A percentile compares a stretch with the other conserved stretches of the same genome.
Conservation (phyloP, 2,113 vertebrate species). For the Typhlomys cinereus region DNA sequence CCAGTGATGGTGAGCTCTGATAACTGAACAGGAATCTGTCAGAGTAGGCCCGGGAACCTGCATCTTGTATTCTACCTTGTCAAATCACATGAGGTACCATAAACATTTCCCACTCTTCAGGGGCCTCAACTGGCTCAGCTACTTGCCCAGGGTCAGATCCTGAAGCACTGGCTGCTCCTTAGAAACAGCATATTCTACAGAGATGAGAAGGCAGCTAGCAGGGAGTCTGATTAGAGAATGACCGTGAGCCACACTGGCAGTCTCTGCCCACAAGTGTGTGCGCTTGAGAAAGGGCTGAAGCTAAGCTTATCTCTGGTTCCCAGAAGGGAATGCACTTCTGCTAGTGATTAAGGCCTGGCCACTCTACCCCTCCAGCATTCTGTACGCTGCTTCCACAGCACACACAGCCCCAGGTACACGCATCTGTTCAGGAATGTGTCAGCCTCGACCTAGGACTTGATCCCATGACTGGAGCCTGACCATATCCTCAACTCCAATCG, state of each 20-base stretch:
- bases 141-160: background rate
- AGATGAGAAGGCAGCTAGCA: background rate
- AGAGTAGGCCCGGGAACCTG: background rate
- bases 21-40: background rate
- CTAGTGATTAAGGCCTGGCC: too few species aligned
- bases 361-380: background rate
- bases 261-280: background rate
- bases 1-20: background rate
- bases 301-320: background rate
- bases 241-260: background rate
- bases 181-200: background rate
- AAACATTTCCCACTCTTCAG: background rate
- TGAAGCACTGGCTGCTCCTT: background rate
- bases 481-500: background rate
- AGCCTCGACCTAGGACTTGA: background rate
- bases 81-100: background rate
- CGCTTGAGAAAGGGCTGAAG: background rate
- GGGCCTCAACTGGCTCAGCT: background rate
- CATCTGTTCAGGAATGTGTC: background rate
- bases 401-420: rapidly evolving
- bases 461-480: background rate
- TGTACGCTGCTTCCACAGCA: background rate
- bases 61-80: background rate
- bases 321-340: background rate
- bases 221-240: background rate